phyloP scores from a whole-genome alignment of 2,888 invertebrate species.

The Merodon equestris region DNA sequence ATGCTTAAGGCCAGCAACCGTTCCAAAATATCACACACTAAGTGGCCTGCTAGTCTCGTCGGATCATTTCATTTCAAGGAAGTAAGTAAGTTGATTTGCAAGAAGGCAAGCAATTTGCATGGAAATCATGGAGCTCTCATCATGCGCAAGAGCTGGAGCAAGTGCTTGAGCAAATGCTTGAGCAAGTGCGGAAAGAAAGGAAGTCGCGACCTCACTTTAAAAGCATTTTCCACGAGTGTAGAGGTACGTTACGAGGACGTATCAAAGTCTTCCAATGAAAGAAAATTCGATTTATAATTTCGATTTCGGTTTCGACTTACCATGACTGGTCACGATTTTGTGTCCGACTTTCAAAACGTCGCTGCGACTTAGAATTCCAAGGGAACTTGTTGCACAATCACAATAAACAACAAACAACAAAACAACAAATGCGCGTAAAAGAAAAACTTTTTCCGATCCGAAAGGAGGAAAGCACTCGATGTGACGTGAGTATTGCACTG shows the following conservation, averaged over 20 bases:
- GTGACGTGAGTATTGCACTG: neutral
- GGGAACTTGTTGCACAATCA: slow-evolving; percentile 45
- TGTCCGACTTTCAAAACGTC: slow-evolving; percentile 53
- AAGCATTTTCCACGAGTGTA: no score
- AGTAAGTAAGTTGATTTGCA: slow-evolving; percentile 27
- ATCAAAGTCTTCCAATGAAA: neutral
- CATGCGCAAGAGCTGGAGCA: no score
- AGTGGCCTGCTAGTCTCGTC: neutral
- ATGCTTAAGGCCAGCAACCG: slow-evolving; percentile 9
- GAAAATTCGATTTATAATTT: slow-evolving; percentile 10
- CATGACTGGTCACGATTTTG: slow-evolving; percentile 52
- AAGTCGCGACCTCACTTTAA: slow-evolving; percentile 43
- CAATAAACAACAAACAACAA: neutral
- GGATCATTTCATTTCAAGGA: slow-evolving; percentile 33
- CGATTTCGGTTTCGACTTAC: slow-evolving; percentile 39
- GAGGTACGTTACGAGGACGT: no score
- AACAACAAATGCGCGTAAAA: neutral
- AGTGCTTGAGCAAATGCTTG: slow-evolving; percentile 25
- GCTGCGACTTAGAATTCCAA: slow-evolving; percentile 38
- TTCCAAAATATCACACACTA: no score
- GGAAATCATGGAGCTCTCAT: no score
- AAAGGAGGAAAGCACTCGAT: slow-evolving; percentile 31
- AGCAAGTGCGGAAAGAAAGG: slow-evolving; percentile 32
- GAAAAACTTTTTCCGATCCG: neutral
- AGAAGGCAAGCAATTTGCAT: slow-evolving; percentile 45